Percentiles rank a stretch among this genome's conserved stretches.
Evolutionary conservation across 2,888 invertebrate genomes (phyloP).

Genomic region (Schizaphis graminum): DNA sequence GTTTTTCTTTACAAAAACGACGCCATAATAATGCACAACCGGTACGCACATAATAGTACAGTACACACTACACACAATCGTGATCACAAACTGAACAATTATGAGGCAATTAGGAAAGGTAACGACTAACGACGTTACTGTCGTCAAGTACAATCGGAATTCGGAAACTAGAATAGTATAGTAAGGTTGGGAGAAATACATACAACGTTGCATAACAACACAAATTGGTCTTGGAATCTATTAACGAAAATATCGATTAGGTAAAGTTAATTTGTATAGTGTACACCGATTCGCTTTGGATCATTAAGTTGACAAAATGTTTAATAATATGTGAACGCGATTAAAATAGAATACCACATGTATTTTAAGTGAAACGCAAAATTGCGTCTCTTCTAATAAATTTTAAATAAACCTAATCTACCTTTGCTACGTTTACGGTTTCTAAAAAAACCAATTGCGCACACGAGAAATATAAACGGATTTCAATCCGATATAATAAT

Average conservation of each 20-base stretch:
- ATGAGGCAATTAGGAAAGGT: constrained; percentile 42
- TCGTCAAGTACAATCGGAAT: background rate
- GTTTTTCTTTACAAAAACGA: constrained; percentile 12
- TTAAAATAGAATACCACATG: constrained; percentile 38
- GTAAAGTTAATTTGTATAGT: background rate
- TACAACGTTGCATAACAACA: background rate
- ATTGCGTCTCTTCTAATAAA: constrained; percentile 4
- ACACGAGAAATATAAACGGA: background rate
- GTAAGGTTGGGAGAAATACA: background rate
- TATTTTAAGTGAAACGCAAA: constrained; percentile 32
- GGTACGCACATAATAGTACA: background rate
- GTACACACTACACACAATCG: background rate
- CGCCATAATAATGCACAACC: background rate
- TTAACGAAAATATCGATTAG: constrained; percentile 32
- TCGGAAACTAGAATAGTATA: background rate
- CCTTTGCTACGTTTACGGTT: constrained; percentile 3
- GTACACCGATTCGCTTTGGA: constrained; percentile 34
- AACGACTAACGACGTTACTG: background rate
- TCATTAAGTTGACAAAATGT: constrained; percentile 43
- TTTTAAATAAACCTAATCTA: background rate
- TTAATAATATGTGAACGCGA: background rate
- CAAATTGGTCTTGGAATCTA: constrained; percentile 28
- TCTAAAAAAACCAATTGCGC: background rate
- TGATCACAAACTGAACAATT: constrained; percentile 48
- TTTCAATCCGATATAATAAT: background rate